Evolutionary conservation across 2,888 invertebrate species (phyloP).

Genomic region (Coleophora flavipennella): DNA sequence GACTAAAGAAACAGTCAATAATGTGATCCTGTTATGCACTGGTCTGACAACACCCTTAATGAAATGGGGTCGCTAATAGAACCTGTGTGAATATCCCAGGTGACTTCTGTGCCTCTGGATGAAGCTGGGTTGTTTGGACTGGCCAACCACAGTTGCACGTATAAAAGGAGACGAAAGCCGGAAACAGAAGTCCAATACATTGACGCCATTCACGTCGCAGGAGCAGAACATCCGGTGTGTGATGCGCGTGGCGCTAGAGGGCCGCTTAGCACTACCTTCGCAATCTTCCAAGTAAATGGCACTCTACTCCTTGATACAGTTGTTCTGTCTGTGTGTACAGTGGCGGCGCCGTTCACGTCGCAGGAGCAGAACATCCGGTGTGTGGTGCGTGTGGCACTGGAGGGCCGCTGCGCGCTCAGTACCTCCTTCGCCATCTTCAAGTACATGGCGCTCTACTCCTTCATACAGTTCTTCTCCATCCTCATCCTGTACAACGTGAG

Average conservation of each 20-base stretch:
- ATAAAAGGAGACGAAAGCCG: too few relatives aligned
- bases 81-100: too few relatives aligned
- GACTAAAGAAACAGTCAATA: too few relatives aligned
- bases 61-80: too few relatives aligned
- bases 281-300: conserved; percentile 94
- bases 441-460: conserved; percentile 91
- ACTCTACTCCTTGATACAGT: conserved; percentile 88
- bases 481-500: conserved; percentile 82
- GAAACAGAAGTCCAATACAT: too few relatives aligned
- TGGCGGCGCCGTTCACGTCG: conserved; percentile 93
- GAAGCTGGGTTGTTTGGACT: too few relatives aligned
- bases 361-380: conserved; percentile 85
- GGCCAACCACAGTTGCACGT: too few relatives aligned
- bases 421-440: conserved; percentile 94
- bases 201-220: conserved; percentile 90
- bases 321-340: conserved; percentile 50
- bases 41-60: too few relatives aligned
- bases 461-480: conserved; percentile 90
- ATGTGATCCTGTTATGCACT: too few relatives aligned
- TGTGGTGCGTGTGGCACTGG: conserved; percentile 83
- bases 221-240: conserved; percentile 87
- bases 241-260: conserved; percentile 84
- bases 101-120: too few relatives aligned
- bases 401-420: conserved; percentile 89
- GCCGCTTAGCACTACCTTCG: conserved; percentile 91